phyloP scores from a whole-genome alignment of 2,888 invertebrate species.

The Apamea anceps region DNA sequence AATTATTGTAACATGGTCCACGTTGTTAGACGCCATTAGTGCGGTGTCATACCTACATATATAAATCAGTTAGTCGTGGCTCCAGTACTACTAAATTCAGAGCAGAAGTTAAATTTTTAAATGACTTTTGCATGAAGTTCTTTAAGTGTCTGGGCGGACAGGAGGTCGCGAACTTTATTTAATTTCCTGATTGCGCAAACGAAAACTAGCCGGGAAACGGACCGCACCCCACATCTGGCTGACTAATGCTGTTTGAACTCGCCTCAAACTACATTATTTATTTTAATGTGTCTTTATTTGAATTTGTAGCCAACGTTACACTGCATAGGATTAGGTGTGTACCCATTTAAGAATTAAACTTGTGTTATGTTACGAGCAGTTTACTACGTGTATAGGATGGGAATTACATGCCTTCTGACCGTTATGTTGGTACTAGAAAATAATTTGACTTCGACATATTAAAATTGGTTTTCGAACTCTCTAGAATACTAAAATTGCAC shows the following conservation, averaged over 20 bases:
- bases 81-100: slow-evolving; percentile 21
- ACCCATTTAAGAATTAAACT: slow-evolving; percentile 67
- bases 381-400: slow-evolving; percentile 60
- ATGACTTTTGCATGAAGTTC: slow-evolving; percentile 53
- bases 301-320: slow-evolving; percentile 64
- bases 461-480: slow-evolving; percentile 32
- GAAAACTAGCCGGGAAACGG: slow-evolving; percentile 75
- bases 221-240: slow-evolving; percentile 68
- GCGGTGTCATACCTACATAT: not conserved
- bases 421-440: slow-evolving; percentile 39
- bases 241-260: slow-evolving; percentile 75
- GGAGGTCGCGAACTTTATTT: slow-evolving; percentile 78
- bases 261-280: slow-evolving; percentile 72
- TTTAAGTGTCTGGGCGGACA: slow-evolving; percentile 63
- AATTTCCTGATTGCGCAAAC: slow-evolving; percentile 83
- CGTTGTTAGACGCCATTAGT: slow-evolving; percentile 18
- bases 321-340: slow-evolving; percentile 64
- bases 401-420: slow-evolving; percentile 49
- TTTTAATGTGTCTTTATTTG: slow-evolving; percentile 74
- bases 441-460: slow-evolving; percentile 28
- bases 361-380: slow-evolving; percentile 63
- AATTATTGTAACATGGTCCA: slow-evolving; percentile 24
- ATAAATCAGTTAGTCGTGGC: not conserved
- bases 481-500: slow-evolving; percentile 22
- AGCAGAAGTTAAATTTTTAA: slow-evolving; percentile 37